Evolutionary conservation across 2,888 invertebrate species (phyloP).

Genomic region (Calliopum simillimum): DNA sequence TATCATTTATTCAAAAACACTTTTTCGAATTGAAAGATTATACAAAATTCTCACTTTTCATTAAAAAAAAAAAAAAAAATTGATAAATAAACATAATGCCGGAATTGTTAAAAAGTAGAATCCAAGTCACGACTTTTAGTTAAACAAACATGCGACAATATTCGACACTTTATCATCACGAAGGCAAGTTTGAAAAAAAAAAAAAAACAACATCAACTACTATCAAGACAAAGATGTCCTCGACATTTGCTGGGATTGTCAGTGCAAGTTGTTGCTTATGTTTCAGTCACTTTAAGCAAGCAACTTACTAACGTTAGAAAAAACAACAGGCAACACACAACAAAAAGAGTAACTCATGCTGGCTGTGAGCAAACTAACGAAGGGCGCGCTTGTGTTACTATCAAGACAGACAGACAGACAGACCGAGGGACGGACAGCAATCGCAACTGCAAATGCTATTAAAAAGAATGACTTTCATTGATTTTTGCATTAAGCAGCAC

Average conservation of each 20-base stretch:
- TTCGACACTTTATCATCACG: constrained; percentile 33
- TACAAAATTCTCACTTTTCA: constrained; percentile 1
- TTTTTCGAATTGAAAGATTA: not conserved
- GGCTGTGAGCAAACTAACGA: not conserved
- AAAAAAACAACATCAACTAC: too few relatives aligned
- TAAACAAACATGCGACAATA: constrained; percentile 14
- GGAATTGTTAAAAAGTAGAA: not conserved
- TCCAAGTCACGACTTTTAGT: constrained; percentile 21
- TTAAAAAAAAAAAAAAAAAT: not conserved
- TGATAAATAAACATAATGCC: not conserved
- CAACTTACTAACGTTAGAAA: not conserved
- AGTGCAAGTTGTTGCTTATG: not conserved
- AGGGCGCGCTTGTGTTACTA: not conserved
- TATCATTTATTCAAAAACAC: too few relatives aligned
- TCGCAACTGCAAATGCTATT: constrained; percentile 29
- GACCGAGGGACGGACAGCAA: not conserved
- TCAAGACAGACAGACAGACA: not conserved
- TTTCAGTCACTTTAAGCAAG: not conserved
- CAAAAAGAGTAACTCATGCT: not conserved
- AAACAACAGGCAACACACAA: constrained; percentile 1
- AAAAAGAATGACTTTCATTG: constrained; percentile 43
- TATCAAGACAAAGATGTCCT: not conserved
- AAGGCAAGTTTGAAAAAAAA: not conserved
- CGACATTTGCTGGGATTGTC: too few relatives aligned
- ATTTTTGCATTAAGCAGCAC: constrained; percentile 28